These are phyloP conservation scores for Anolis sagrei DNA, from an alignment of 2,113 vertebrate species.

Conservation along the genomic window DNA sequence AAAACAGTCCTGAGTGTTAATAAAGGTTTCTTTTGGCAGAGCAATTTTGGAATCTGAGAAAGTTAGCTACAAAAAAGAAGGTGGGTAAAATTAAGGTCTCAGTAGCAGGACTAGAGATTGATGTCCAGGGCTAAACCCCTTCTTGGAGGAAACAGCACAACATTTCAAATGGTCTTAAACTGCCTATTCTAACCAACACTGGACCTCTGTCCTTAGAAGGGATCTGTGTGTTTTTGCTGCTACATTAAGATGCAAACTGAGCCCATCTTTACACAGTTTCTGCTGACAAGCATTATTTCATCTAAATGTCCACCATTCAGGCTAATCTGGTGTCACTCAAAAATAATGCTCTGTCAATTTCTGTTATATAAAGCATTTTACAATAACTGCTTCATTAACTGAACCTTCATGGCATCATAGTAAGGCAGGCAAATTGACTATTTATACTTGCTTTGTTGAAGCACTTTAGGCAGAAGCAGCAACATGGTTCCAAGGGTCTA, in stretches of 20 bases:
- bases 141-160: neutral
- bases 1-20: neutral
- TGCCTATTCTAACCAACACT: neutral
- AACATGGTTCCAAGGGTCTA: neutral
- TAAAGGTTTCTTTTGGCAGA: neutral
- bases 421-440: neutral
- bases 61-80: neutral
- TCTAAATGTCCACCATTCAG: neutral
- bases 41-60: neutral
- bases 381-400: neutral
- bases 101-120: neutral
- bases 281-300: neutral
- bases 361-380: neutral
- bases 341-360: conserved; percentile 12
- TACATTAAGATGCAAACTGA: neutral
- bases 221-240: neutral
- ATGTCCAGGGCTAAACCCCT: neutral
- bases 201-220: neutral
- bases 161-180: neutral
- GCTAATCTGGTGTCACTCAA: neutral
- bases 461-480: neutral
- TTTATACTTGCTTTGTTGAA: neutral
- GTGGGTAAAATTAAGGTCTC: neutral
- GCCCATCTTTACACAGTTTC: neutral
- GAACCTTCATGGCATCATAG: neutral